Conservation (phyloP, 2,113 vertebrate genomes). For the Macquaria ambigua region DNA sequence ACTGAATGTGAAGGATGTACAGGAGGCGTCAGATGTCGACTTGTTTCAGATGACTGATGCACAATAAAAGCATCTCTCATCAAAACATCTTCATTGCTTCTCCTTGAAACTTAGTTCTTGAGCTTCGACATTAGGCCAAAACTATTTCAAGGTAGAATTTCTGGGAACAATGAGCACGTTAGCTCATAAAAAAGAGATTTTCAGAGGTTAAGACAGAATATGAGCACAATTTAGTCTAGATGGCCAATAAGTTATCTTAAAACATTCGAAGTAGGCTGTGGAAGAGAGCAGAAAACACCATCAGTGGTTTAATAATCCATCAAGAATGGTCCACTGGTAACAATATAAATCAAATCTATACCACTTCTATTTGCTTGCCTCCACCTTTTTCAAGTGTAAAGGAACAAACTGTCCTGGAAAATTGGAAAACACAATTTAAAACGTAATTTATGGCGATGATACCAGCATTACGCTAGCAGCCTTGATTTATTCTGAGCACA, state of each 20-base stretch:
- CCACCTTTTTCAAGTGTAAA: background rate
- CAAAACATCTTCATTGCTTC: background rate
- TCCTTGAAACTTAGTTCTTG: background rate
- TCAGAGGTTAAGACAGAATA: background rate
- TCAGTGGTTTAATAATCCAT: background rate
- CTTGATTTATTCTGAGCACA: constrained; percentile 24
- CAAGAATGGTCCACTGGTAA: background rate
- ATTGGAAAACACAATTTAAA: background rate
- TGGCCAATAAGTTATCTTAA: background rate
- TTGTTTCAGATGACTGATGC: background rate
- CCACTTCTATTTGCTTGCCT: background rate
- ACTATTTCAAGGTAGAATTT: background rate
- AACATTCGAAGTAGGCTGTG: background rate
- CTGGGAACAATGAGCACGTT: background rate
- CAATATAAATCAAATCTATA: background rate
- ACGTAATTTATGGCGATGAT: background rate
- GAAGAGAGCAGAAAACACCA: background rate
- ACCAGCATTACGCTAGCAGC: constrained; percentile 12
- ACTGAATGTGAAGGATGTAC: background rate
- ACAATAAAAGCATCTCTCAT: background rate
- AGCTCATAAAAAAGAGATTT: background rate
- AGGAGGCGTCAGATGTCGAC: background rate
- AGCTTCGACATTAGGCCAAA: background rate
- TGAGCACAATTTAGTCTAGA: background rate
- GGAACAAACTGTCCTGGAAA: background rate